These are phyloP conservation scores for Phalacrocorax pelagicus DNA, from an alignment of 2,113 vertebrate genomes.

Conservation along the genomic window DNA sequence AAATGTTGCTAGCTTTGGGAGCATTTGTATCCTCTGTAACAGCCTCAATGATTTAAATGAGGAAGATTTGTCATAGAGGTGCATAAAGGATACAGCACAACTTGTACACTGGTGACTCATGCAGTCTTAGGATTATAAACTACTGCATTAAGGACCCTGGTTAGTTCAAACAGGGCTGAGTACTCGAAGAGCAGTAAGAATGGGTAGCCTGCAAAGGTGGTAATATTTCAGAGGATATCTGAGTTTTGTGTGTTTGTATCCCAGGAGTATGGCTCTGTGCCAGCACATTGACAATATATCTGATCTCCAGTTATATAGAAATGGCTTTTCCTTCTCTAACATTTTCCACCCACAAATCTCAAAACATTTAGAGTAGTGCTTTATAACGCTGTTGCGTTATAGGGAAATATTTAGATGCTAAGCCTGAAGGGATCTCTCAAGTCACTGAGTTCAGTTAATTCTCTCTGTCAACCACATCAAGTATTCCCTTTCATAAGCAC, in stretches of 20 bases:
- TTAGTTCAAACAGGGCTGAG: neutral
- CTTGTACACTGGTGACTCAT: neutral
- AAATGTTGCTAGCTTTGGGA: neutral
- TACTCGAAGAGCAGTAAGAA: neutral
- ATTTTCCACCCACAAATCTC: constrained; percentile 9
- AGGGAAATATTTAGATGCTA: neutral
- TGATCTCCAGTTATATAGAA: neutral
- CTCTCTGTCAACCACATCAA: neutral
- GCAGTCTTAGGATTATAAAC: neutral
- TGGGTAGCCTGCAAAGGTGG: neutral
- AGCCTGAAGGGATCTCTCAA: neutral
- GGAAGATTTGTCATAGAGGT: neutral
- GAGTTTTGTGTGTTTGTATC: neutral
- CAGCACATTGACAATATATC: neutral
- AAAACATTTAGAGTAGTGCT: neutral
- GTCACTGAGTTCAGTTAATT: constrained; percentile 11
- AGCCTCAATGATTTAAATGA: neutral
- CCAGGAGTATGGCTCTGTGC: neutral
- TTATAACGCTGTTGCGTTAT: neutral
- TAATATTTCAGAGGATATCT: neutral
- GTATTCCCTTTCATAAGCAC: neutral
- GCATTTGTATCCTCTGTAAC: neutral
- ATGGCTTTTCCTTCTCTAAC: neutral
- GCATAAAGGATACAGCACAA: neutral
- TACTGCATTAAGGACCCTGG: neutral